phyloP scores from a whole-genome alignment of 92 coral and sea anemone species.

The Epizoanthus rinbou region DNA sequence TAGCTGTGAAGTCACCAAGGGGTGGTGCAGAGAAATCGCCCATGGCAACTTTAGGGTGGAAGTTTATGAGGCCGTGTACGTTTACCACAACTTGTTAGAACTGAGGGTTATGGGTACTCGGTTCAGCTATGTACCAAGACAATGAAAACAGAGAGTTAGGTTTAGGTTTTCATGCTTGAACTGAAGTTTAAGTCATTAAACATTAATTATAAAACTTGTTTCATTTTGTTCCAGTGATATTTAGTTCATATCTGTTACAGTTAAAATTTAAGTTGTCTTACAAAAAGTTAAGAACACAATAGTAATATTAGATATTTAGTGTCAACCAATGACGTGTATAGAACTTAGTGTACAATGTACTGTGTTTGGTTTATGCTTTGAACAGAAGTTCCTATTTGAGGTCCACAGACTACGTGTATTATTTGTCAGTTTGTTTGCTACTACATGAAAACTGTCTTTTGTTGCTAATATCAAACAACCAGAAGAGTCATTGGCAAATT shows the following conservation, averaged over 20 bases:
- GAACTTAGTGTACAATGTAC: not conserved
- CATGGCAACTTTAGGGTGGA: slow-evolving; percentile 51
- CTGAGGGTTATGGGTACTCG: slow-evolving; percentile 39
- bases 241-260: slow-evolving; percentile 5
- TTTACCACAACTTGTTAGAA: slow-evolving; percentile 42
- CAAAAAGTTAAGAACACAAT: not conserved
- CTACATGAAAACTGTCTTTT: slow-evolving; percentile 5
- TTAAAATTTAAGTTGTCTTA: not conserved
- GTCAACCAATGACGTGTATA: not conserved
- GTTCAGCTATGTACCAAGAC: slow-evolving; percentile 59
- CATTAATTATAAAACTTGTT: slow-evolving; percentile 53
- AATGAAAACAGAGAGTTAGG: slow-evolving; percentile 82
- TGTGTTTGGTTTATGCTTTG: not conserved
- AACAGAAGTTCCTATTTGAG: not conserved
- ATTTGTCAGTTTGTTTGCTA: not conserved
- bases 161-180: slow-evolving; percentile 62
- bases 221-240: slow-evolving; percentile 11
- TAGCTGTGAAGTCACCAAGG: slow-evolving; percentile 76
- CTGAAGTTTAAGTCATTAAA: slow-evolving; percentile 52
- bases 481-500: not conserved
- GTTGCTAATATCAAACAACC: not conserved
- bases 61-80: slow-evolving; percentile 42
- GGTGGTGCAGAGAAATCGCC: slow-evolving; percentile 79
- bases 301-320: not conserved
- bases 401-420: not conserved